Percentiles rank a stretch among this genome's conserved stretches.
phyloP scores from a whole-genome alignment of 2,797 vertebrate genomes.

The Perodicticus potto region DNA sequence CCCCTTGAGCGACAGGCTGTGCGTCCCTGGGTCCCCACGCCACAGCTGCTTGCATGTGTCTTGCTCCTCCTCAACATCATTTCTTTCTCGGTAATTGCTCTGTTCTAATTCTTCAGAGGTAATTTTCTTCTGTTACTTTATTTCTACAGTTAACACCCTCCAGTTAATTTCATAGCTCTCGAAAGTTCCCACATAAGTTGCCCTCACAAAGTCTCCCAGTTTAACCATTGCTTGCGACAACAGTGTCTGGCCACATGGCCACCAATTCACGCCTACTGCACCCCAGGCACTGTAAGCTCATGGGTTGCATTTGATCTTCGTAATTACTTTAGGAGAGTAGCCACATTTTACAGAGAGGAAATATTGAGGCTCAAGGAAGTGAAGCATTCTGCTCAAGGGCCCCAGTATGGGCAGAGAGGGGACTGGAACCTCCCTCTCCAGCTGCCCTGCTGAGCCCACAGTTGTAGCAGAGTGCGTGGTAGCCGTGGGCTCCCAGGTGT shows the following conservation, averaged over 20 bases:
- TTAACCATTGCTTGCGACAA: background rate
- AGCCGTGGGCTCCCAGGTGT: background rate
- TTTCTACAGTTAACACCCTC: constrained; percentile 72
- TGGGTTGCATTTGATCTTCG: background rate
- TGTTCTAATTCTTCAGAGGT: constrained; percentile 68
- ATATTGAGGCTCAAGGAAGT: background rate
- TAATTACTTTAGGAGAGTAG: background rate
- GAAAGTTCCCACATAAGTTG: constrained; percentile 64
- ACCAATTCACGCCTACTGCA: background rate
- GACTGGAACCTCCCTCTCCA: background rate
- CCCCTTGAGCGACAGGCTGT: accelerated
- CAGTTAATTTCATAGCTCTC: constrained; percentile 75
- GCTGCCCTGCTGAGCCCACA: background rate
- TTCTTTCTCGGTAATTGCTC: constrained; percentile 46
- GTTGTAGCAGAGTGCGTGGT: background rate
- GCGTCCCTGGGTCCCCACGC: accelerated
- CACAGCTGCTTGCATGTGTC: background rate
- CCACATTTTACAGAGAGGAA: background rate
- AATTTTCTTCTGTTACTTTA: constrained; percentile 68
- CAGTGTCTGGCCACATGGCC: background rate
- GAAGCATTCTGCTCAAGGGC: background rate
- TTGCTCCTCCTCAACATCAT: background rate
- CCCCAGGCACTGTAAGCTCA: accelerated
- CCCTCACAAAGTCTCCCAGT: constrained; percentile 42
- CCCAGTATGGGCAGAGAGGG: background rate